Evolutionary conservation across 2,888 invertebrate species (phyloP).

Genomic region (Napeogenes inachia): DNA sequence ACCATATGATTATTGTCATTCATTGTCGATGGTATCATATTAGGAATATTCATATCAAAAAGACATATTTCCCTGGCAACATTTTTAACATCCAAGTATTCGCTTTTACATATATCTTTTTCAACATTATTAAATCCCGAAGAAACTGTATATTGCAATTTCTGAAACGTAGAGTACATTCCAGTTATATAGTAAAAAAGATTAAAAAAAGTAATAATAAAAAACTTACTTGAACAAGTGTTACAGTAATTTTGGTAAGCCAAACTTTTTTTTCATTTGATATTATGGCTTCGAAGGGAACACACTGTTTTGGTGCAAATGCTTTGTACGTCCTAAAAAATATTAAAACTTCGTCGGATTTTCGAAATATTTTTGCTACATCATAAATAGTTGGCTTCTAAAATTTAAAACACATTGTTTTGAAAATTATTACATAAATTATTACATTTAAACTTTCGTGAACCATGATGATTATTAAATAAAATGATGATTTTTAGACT

Average conservation of each 20-base stretch:
- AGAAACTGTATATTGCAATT: slow-evolving; percentile 49
- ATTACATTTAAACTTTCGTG: background rate
- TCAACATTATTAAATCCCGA: slow-evolving; percentile 55
- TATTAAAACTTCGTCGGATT: slow-evolving; percentile 43
- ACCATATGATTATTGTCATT: slow-evolving; percentile 51
- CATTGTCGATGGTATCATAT: slow-evolving; percentile 53
- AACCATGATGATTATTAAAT: too few relatives aligned
- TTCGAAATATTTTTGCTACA: slow-evolving; percentile 48
- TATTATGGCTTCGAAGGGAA: slow-evolving; percentile 55
- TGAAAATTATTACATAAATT: background rate
- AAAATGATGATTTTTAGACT: too few relatives aligned
- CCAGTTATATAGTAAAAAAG: background rate
- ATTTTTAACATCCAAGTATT: slow-evolving; percentile 43
- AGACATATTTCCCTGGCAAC: slow-evolving; percentile 44
- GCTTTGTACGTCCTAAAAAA: slow-evolving; percentile 54
- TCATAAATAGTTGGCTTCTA: slow-evolving; percentile 51
- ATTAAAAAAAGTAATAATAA: background rate
- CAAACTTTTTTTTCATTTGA: slow-evolving; percentile 50
- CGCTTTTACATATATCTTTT: slow-evolving; percentile 45
- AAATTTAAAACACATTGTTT: slow-evolving; percentile 21
- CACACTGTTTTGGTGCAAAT: slow-evolving; percentile 51
- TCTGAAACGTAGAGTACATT: slow-evolving; percentile 43
- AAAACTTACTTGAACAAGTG: slow-evolving; percentile 52
- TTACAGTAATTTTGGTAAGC: slow-evolving; percentile 49
- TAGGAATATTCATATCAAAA: slow-evolving; percentile 57